Evolutionary conservation across 2,888 invertebrate genomes (phyloP).

Genomic region (Hypena proboscidalis): DNA sequence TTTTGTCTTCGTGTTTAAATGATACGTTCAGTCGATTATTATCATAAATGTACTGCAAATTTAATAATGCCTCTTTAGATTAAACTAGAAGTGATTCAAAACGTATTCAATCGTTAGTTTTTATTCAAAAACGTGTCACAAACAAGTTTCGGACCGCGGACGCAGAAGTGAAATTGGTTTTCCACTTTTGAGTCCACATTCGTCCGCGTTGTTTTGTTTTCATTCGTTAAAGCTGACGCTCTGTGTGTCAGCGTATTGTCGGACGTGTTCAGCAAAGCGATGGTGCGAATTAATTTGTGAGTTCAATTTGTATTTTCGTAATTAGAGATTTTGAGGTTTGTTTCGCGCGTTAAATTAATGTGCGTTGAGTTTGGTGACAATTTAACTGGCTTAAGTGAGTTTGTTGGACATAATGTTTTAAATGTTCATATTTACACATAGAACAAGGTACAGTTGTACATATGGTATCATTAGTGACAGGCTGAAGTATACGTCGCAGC

Average conservation of each 20-base stretch:
- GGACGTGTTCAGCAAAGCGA: slow-evolving; percentile 22
- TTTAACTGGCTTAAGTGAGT: no score
- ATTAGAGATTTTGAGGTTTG: slow-evolving; percentile 9
- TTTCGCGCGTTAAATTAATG: background rate
- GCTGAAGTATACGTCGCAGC: no score
- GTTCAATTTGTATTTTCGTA: slow-evolving; percentile 5
- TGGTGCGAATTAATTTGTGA: slow-evolving; percentile 26
- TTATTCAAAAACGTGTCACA: slow-evolving; percentile 48
- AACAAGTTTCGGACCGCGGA: slow-evolving; percentile 49
- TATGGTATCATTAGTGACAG: no score
- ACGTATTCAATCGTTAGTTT: slow-evolving; percentile 45
- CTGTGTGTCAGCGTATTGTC: slow-evolving; percentile 43
- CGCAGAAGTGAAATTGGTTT: slow-evolving; percentile 65
- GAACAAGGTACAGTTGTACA: no score
- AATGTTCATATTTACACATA: no score
- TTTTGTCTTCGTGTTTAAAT: no score
- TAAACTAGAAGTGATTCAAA: slow-evolving; percentile 42
- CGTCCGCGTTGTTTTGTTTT: slow-evolving; percentile 50
- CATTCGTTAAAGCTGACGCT: slow-evolving; percentile 42
- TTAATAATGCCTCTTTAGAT: no score
- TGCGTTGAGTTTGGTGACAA: no score
- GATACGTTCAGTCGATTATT: no score
- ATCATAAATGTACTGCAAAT: no score
- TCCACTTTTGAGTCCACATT: slow-evolving; percentile 52
- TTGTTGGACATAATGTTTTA: no score